Evolutionary conservation across 2,797 vertebrate species (phyloP), one percentile per base, ranked within the genome.

Genomic region (Dicrostonyx torquatus): DNA sequence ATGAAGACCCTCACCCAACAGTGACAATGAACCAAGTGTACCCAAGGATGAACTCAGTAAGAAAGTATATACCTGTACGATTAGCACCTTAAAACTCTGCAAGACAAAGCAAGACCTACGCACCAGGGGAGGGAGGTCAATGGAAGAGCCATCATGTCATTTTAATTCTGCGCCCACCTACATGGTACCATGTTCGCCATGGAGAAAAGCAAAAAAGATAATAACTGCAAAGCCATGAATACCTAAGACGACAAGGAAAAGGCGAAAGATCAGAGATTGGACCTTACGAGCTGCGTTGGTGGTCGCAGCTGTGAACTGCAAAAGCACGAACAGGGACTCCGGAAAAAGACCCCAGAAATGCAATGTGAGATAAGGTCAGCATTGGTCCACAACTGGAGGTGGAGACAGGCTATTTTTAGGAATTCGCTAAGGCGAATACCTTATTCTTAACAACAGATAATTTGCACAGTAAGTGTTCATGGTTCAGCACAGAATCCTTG

Each of bases 321-420:
- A 43, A 40, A 89, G 48, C 62, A 73, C 3, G 22, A 58, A n/a
- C 22, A 7, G 18, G 72, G 88, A 45, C 24, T 22, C 60, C 50
- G 53, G n/a, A 62, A 86, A 66, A 6, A 88, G 68, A 75, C 31
- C 13, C 48, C 15, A 37, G n/a, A 70, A 20, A 60, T 12, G 14
- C 3, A 31, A 64, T 2, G 1, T 26, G 26, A 1, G 8, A 37
- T 31, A 53, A 40, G 18, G 0, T 0, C 24, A n/a, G 37, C 31
- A 9, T 18, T 18, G 24, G 14, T 10, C 76, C 40, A 4, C 26
- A 60, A 17, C 50, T 12, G 15, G 58, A 43, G 20, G 58, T 29
- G 34, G 10, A 37, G 6, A 12, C 45, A 14, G n/a, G n/a, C 1
- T n/a, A 26, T 45, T 29, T 68, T 31, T 53, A 66, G n/a, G 58